Evolutionary conservation across 2,113 vertebrate genomes (phyloP).

Genomic region (Takifugu flavidus): DNA sequence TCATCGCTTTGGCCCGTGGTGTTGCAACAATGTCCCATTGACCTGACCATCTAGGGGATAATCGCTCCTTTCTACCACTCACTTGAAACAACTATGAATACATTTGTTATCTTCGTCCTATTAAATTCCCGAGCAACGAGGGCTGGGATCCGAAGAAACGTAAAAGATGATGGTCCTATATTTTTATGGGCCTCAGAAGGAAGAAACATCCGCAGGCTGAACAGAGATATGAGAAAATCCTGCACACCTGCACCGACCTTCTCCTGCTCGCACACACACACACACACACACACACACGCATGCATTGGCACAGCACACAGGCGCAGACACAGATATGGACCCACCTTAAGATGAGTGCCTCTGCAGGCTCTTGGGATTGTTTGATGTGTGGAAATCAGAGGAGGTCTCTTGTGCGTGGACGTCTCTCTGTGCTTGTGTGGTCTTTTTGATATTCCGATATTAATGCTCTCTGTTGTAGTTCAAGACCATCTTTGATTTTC

Average conservation of each 20-base stretch:
- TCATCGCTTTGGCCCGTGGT: too few species aligned
- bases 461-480: conserved; percentile 12
- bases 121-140: too few species aligned
- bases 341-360: conserved; percentile 13
- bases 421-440: conserved; percentile 6
- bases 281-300: conserved; percentile 3
- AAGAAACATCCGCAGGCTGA: conserved; percentile 19
- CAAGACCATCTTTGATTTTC: conserved; percentile 13
- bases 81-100: too few species aligned
- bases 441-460: conserved; percentile 27
- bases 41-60: too few species aligned
- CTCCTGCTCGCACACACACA: conserved; percentile 1
- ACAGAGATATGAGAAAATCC: conserved; percentile 36
- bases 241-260: conserved; percentile 33
- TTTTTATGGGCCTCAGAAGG: conserved; percentile 12
- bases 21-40: too few species aligned
- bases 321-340: conserved; percentile 5
- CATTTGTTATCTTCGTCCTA: too few species aligned
- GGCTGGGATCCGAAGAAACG: too few species aligned
- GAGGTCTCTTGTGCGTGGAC: conserved; percentile 26
- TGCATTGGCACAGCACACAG: background rate
- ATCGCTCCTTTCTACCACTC: too few species aligned
- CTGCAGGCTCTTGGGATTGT: conserved; percentile 37
- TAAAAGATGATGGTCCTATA: background rate
- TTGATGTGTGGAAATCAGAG: conserved; percentile 44